Base-by-base conservation (phyloP, 1,140 invertebrate genomes). In the Monomorium pharaonis region DNA sequence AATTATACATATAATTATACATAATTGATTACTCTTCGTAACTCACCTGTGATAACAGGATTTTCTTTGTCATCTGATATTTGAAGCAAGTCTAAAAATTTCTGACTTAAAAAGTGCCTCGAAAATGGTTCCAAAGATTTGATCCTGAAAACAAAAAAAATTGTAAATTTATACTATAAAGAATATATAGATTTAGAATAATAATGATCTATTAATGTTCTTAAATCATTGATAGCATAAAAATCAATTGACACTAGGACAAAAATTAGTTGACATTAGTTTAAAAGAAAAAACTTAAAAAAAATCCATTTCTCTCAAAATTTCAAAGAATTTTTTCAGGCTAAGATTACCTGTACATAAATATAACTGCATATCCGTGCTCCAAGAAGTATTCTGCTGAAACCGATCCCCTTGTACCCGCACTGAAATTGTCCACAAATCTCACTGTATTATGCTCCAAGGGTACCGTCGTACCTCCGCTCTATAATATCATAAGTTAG, bases 391-490 rank as follows among this genome's bases (percentile, higher is more conserved):
- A 99, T 96, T 99, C 99, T 1, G 99, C 97, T 1, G 99, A 99
- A 2, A 98, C 96, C 0, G 99, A 97, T 37, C 99, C 99, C 90
- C 99, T 96, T 0, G 97, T 99, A 51, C 99, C 99, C 18, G 98
- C 98, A 94, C 99, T 99, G 95, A 99, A 99, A 96, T 99, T 99
- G 93, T 99, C 99, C 60, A 99, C 98, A 95, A 98, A 99, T 65
- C 99, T 96, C 0, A 99, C 99, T 5, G 99, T 99, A 91, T 99
- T 99, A 91, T 98, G 98, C 93, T 99, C 99, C 63, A 99, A 94
- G 1, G 99, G 99, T 2, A 99, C 98, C 33, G 98, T 99, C 24
- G 99, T 99, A 44, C 99, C 99, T 27, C 99, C 99, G 90, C 98
- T 99, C 98, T 98, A 93, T 18, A 95, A 95, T 76, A 78, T 90